Evolutionary conservation across 2,113 vertebrate species (phyloP).

Genomic region (Atrichornis clamosus): DNA sequence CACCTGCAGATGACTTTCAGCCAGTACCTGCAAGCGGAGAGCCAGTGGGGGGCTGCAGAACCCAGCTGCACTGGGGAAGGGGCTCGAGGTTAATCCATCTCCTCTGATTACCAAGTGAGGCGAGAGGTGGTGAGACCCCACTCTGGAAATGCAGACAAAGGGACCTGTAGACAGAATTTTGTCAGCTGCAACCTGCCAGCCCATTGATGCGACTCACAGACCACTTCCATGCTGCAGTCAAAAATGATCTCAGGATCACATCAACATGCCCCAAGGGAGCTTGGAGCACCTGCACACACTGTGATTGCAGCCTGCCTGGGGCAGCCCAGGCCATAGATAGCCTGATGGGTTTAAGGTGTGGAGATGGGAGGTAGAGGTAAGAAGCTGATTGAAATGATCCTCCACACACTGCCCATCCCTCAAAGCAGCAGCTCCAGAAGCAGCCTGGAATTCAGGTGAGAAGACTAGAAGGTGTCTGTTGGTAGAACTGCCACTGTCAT

Average conservation of each 20-base stretch:
- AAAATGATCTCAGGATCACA: neutral
- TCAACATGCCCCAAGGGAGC: neutral
- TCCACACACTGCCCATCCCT: neutral
- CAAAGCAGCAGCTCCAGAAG: neutral
- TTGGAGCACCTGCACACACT: neutral
- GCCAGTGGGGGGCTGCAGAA: neutral
- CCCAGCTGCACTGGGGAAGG: neutral
- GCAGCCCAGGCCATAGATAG: neutral
- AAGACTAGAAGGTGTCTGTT: neutral
- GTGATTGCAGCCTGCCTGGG: neutral
- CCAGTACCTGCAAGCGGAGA: neutral
- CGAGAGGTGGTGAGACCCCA: neutral
- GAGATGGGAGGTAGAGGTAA: neutral
- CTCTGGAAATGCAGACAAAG: neutral
- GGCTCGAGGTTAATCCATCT: neutral
- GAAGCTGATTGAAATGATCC: neutral
- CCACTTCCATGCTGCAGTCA: neutral
- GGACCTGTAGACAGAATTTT: neutral
- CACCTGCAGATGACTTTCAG: neutral
- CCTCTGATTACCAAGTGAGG: neutral
- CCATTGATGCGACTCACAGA: rapidly evolving
- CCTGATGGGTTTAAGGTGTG: neutral
- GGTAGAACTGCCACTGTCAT: neutral
- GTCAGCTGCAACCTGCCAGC: neutral
- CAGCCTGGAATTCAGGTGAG: neutral